These are phyloP conservation scores for Piaya cayana DNA, from an alignment of 2,113 vertebrate genomes.

Conservation along the genomic window DNA sequence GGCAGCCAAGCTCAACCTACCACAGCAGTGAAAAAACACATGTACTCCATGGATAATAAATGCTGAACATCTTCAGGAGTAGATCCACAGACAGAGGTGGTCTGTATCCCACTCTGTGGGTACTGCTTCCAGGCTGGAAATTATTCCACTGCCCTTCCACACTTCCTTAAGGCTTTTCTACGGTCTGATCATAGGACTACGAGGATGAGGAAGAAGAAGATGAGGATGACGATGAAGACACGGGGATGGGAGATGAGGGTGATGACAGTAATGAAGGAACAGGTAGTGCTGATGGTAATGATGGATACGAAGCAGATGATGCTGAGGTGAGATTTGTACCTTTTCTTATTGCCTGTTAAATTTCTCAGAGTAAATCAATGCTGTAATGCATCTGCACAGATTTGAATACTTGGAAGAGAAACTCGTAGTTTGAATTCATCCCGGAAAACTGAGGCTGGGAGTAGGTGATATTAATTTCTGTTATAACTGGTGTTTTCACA, in stretches of 20 bases:
- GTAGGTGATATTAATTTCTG: neutral
- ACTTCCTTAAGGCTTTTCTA: neutral
- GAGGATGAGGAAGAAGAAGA: slow-evolving; percentile 89
- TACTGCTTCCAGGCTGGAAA: neutral
- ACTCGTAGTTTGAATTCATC: neutral
- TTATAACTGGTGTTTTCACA: neutral
- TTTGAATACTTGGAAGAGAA: neutral
- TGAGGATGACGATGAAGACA: slow-evolving; percentile 92
- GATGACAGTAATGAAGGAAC: slow-evolving; percentile 94
- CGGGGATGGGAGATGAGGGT: slow-evolving; percentile 90
- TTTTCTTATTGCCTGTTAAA: neutral
- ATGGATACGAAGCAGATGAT: slow-evolving; percentile 91
- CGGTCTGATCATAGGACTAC: slow-evolving; percentile 80
- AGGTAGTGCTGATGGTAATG: slow-evolving; percentile 87
- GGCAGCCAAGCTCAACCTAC: neutral
- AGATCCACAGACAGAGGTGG: neutral
- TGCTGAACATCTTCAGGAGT: neutral
- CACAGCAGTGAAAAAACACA: neutral
- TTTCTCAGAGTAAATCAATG: neutral
- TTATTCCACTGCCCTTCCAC: neutral
- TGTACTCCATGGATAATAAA: neutral
- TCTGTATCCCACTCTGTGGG: neutral
- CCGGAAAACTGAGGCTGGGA: neutral
- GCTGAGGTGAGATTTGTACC: slow-evolving; percentile 79
- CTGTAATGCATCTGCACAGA: neutral